Evolutionary conservation across 2,797 vertebrate genomes (phyloP).

Genomic region (Avahi laniger): DNA sequence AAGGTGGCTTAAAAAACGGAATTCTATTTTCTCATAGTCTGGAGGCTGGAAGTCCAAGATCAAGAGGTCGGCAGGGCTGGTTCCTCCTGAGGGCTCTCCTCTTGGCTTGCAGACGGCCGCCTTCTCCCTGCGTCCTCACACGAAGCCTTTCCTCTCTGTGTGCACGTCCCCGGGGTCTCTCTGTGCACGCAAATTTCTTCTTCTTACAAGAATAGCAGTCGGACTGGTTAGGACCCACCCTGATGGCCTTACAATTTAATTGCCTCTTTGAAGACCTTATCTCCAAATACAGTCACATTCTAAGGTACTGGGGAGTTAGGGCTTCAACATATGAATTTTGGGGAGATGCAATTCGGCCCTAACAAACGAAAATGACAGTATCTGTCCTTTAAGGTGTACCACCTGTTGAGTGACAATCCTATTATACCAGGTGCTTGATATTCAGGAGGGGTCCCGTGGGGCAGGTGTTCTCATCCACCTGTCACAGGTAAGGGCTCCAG

Average conservation of each 20-base stretch:
- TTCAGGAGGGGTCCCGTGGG: neutral
- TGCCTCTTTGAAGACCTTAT: neutral
- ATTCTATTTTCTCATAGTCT: neutral
- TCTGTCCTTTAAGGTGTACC: neutral
- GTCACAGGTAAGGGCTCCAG: neutral
- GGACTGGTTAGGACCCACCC: neutral
- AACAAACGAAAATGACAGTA: neutral
- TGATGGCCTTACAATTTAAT: neutral
- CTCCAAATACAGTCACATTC: neutral
- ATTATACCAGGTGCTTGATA: neutral
- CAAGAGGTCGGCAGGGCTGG: neutral
- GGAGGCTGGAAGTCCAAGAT: neutral
- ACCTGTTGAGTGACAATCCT: neutral
- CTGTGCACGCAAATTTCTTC: neutral
- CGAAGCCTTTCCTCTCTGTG: neutral
- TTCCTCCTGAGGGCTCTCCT: neutral
- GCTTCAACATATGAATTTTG: neutral
- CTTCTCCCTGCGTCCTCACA: neutral
- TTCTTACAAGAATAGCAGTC: neutral
- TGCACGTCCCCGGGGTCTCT: neutral
- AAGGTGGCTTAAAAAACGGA: neutral
- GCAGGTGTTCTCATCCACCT: neutral
- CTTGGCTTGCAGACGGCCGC: neutral
- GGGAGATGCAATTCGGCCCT: neutral
- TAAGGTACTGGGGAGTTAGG: neutral